These are phyloP conservation scores for Deroplatys truncata DNA, from an alignment of 2,888 invertebrate genomes.

Conservation along the genomic window DNA sequence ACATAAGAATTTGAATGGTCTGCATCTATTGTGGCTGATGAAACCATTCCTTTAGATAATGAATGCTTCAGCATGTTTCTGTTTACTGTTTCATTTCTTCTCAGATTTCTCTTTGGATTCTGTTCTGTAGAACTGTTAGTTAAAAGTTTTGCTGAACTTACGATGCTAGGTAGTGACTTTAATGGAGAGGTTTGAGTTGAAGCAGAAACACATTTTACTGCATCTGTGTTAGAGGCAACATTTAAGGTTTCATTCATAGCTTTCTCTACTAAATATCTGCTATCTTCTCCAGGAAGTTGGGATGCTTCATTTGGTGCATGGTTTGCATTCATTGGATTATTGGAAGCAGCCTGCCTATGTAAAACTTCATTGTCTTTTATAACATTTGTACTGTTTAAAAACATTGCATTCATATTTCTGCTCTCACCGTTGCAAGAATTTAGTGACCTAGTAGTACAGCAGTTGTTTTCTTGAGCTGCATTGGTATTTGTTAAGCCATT, in stretches of 20 bases:
- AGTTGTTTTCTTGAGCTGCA: not conserved
- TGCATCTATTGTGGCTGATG: not conserved
- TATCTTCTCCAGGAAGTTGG: not conserved
- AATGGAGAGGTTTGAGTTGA: not conserved
- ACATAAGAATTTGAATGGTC: not conserved
- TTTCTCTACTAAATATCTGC: not conserved
- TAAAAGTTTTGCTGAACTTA: not conserved
- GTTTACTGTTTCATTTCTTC: not conserved
- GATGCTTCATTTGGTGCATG: not conserved
- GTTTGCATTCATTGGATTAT: not conserved
- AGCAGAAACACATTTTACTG: not conserved
- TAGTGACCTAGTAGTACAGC: not conserved
- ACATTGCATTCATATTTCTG: not conserved
- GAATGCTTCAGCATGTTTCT: not conserved
- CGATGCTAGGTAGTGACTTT: not conserved
- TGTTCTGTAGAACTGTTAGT: not conserved
- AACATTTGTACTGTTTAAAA: not conserved
- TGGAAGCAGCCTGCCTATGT: not conserved
- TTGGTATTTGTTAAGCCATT: not conserved
- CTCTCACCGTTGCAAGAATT: not conserved
- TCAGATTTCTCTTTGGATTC: not conserved
- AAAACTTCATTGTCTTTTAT: not conserved
- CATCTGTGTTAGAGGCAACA: not conserved
- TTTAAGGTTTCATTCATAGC: not conserved
- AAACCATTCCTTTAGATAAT: not conserved